phyloP scores from a whole-genome alignment of 1,140 invertebrate genomes.

The Drosophila miranda region DNA sequence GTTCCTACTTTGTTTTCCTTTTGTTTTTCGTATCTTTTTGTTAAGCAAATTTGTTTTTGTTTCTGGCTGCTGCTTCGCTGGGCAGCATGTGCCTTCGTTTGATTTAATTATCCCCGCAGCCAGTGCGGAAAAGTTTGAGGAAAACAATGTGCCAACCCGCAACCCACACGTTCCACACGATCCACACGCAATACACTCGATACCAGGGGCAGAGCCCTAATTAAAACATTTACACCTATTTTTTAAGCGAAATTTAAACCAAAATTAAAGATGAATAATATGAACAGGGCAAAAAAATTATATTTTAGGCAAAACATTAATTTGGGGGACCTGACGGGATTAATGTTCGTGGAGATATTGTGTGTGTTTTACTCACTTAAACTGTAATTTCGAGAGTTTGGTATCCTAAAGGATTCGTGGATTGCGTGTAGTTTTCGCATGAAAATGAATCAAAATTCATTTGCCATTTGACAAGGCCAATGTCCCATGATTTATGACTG shows the following conservation, averaged over 20 bases:
- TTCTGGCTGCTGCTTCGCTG: constrained; percentile 6
- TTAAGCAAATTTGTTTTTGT: constrained; percentile 9
- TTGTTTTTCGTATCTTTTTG: constrained; percentile 4
- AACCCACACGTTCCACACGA: constrained; percentile 16
- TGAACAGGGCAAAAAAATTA: too few relatives aligned
- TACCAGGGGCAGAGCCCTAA: constrained; percentile 7
- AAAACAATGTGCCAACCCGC: constrained; percentile 15
- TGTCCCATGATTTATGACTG: constrained; percentile 63
- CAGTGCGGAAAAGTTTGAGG: too few relatives aligned
- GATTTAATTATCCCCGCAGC: constrained; percentile 51
- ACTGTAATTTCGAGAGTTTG: constrained; percentile 1
- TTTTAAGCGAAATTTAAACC: neutral
- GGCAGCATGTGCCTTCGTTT: constrained; percentile 22
- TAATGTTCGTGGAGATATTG: too few relatives aligned
- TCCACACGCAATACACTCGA: constrained; percentile 24
- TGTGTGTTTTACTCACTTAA: too few relatives aligned
- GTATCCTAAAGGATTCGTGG: neutral
- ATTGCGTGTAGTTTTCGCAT: constrained; percentile 60
- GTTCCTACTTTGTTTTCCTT: constrained; percentile 7
- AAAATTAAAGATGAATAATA: neutral
- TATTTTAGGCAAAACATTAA: too few relatives aligned
- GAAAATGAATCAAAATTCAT: constrained; percentile 52
- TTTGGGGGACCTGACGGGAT: too few relatives aligned
- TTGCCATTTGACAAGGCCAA: constrained; percentile 65
- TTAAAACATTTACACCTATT: constrained; percentile 1